phyloP scores from a whole-genome alignment of 2,113 vertebrate species.

The Cavia porcellus region DNA sequence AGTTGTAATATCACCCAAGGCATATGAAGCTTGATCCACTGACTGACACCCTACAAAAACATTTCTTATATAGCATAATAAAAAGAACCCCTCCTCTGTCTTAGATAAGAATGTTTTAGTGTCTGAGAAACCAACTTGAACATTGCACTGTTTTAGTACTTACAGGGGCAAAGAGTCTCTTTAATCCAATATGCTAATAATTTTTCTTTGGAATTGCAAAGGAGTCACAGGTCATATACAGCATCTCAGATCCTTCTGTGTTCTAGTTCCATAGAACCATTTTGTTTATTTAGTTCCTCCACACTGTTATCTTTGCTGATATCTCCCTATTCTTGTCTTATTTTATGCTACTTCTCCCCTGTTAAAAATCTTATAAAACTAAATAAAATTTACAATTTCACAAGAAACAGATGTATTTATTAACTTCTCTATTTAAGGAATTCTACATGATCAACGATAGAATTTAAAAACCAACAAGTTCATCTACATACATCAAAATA shows the following conservation, averaged over 20 bases:
- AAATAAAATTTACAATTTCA: conserved; percentile 9
- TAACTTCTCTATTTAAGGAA: background rate
- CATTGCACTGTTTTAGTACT: background rate
- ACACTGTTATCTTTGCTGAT: background rate
- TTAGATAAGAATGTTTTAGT: background rate
- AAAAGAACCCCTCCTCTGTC: background rate
- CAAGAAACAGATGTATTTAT: background rate
- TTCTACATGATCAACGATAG: background rate
- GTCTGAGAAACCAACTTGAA: background rate
- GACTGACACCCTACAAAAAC: background rate
- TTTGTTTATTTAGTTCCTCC: conserved; percentile 1
- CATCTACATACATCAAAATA: background rate
- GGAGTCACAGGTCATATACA: background rate
- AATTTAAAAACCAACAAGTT: conserved; percentile 11
- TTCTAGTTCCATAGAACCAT: background rate
- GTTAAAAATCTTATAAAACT: background rate
- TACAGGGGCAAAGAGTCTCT: background rate
- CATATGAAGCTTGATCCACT: background rate
- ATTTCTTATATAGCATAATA: background rate
- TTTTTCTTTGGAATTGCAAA: background rate
- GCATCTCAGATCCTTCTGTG: background rate
- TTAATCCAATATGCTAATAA: background rate
- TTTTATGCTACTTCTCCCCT: background rate
- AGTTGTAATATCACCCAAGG: conserved; percentile 66
- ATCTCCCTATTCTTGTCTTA: background rate